Evolutionary conservation across 2,113 vertebrate species (phyloP).

Genomic region (Charina bottae): DNA sequence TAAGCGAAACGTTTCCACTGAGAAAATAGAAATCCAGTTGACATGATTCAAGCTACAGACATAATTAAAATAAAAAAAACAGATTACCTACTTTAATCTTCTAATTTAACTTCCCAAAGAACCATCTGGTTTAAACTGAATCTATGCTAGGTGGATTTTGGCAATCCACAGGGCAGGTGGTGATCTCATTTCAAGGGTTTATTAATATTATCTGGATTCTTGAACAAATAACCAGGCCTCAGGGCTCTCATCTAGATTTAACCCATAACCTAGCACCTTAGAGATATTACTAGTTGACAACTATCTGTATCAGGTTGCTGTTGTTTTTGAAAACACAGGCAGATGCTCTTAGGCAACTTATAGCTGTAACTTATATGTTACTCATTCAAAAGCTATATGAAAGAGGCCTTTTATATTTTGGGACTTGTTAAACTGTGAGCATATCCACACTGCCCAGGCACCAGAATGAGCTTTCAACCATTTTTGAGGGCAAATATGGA

Average conservation of each 20-base stretch:
- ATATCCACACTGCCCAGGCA: too few relatives aligned
- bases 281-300: constrained; percentile 44
- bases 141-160: constrained; percentile 43
- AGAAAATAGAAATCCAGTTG: too few relatives aligned
- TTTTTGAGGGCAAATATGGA: too few relatives aligned
- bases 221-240: constrained; percentile 60
- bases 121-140: constrained; percentile 43
- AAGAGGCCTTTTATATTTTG: too few relatives aligned
- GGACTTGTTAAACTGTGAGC: too few relatives aligned
- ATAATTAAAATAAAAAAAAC: too few relatives aligned
- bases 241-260: constrained; percentile 68
- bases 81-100: constrained; percentile 40
- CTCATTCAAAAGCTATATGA: too few relatives aligned
- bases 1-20: too few relatives aligned
- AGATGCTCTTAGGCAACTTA: constrained; percentile 61
- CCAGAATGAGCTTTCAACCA: too few relatives aligned
- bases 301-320: neutral
- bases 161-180: constrained; percentile 59
- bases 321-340: neutral
- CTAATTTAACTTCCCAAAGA: constrained; percentile 44
- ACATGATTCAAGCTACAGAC: too few relatives aligned
- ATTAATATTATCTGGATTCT: constrained; percentile 59
- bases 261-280: constrained; percentile 61
- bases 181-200: constrained; percentile 59
- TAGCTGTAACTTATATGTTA: constrained; percentile 47